These are phyloP conservation scores for Oceanodroma leucorhoa DNA, from an alignment of 2,797 vertebrate genomes.

Conservation along the genomic window DNA sequence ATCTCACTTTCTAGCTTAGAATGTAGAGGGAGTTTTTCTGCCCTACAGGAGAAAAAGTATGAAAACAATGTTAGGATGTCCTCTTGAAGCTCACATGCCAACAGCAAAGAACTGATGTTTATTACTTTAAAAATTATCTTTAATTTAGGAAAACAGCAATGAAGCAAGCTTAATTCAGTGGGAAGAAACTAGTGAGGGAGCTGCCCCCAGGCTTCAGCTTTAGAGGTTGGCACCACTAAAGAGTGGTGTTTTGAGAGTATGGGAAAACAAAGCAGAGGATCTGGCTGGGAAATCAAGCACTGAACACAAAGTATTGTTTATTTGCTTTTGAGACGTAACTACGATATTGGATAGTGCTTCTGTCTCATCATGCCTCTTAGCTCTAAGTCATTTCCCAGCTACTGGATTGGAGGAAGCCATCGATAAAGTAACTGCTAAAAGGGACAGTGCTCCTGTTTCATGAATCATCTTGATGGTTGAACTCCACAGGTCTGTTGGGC, in stretches of 20 bases:
- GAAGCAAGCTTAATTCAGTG: background rate
- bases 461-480: background rate
- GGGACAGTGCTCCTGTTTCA: background rate
- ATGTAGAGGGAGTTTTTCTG: background rate
- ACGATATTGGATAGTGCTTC: background rate
- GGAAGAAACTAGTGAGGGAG: background rate
- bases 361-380: background rate
- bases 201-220: background rate
- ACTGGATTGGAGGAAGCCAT: background rate
- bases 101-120: background rate
- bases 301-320: background rate
- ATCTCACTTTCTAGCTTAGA: background rate
- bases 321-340: background rate
- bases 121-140: background rate
- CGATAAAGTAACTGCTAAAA: background rate
- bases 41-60: background rate
- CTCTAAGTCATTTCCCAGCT: background rate
- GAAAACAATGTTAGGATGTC: background rate
- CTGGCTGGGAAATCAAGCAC: background rate
- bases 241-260: background rate
- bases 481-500: background rate
- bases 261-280: background rate
- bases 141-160: background rate
- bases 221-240: background rate
- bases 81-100: background rate